Percentiles rank a stretch among this genome's conserved stretches.
phyloP scores from a whole-genome alignment of 2,888 invertebrate species.

The Xiphydria camelus region DNA sequence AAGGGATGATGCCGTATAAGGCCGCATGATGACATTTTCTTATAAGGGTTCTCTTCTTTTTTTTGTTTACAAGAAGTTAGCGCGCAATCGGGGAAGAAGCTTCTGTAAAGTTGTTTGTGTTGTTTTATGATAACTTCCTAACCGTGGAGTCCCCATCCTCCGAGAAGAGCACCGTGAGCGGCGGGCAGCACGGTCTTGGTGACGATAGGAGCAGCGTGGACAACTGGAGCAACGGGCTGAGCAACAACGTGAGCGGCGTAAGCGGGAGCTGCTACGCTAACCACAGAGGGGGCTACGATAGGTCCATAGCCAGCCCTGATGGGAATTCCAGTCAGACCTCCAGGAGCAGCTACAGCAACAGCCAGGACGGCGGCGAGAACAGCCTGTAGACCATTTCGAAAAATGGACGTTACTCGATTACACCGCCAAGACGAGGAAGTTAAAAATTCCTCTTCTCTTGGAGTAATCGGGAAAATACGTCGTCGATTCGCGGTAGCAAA shows the following conservation, averaged over 20 bases:
- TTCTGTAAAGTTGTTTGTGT: constrained; percentile 9
- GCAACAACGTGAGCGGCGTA: constrained; percentile 48
- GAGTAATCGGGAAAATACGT: too few relatives aligned
- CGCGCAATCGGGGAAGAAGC: constrained; percentile 2
- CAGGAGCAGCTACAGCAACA: constrained; percentile 60
- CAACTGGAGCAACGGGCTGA: constrained; percentile 54
- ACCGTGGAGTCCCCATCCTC: constrained; percentile 18
- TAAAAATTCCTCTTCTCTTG: too few relatives aligned
- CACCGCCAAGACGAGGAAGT: too few relatives aligned
- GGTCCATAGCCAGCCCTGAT: constrained; percentile 44
- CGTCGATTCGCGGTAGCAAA: too few relatives aligned
- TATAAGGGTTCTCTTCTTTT: not conserved
- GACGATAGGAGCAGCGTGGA: constrained; percentile 54
- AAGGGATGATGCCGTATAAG: not conserved
- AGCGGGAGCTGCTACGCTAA: constrained; percentile 39
- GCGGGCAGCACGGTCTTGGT: constrained; percentile 24
- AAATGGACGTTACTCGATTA: too few relatives aligned
- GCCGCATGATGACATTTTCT: not conserved
- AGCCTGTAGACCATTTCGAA: constrained; percentile 41
- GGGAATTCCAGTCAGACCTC: constrained; percentile 58
- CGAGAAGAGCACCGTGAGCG: constrained; percentile 22
- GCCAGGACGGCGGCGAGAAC: constrained; percentile 53
- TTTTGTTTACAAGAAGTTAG: not conserved
- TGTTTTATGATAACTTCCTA: constrained; percentile 2
- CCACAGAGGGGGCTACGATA: constrained; percentile 47